Conservation (phyloP, 1,140 invertebrate genomes). For the Gonioctena quinquepunctata region DNA sequence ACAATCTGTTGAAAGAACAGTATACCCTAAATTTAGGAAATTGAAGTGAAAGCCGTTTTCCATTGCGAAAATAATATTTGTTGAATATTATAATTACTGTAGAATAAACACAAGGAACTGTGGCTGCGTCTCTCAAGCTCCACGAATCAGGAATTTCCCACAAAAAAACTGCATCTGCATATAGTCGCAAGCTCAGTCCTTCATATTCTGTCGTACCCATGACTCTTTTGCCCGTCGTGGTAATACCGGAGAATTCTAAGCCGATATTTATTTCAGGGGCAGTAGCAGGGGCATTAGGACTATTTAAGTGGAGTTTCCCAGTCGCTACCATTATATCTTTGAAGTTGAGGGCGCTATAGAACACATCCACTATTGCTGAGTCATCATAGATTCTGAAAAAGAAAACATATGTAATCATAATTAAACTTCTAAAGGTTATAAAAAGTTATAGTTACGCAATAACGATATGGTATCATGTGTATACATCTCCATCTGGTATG, state of each 20-base stretch:
- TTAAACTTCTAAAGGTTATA: too few species aligned
- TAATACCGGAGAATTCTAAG: conserved; percentile 72
- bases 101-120: conserved; percentile 82
- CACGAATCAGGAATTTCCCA: conserved; percentile 84
- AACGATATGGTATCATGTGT: too few species aligned
- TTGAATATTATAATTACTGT: conserved; percentile 58
- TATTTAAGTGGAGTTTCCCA: conserved; percentile 62
- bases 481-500: too few species aligned
- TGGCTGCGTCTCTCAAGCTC: conserved; percentile 84
- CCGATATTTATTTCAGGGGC: conserved; percentile 63
- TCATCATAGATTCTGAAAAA: neutral
- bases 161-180: conserved; percentile 59
- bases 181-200: conserved; percentile 64
- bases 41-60: too few species aligned
- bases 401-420: too few species aligned
- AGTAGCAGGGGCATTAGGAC: neutral
- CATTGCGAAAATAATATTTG: neutral
- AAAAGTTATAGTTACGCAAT: too few species aligned
- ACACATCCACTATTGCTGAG: conserved; percentile 47
- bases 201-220: conserved; percentile 68
- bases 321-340: conserved; percentile 78
- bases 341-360: conserved; percentile 75
- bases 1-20: too few species aligned
- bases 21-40: too few species aligned
- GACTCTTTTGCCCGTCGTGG: conserved; percentile 61